Base-by-base conservation (phyloP, 2,113 vertebrate genomes). In the Dissostichus mawsoni region DNA sequence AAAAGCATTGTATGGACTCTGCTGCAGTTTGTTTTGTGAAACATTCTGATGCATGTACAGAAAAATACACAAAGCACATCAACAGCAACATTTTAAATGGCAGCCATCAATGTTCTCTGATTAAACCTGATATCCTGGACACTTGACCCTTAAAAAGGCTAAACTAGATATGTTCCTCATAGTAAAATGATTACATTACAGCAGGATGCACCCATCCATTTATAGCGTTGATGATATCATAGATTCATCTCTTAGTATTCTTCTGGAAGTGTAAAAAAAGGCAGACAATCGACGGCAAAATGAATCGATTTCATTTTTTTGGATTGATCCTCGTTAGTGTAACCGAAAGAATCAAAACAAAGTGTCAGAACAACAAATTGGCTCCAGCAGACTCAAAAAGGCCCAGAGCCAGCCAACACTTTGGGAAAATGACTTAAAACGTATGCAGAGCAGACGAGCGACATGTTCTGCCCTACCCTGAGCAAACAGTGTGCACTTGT, bases 1-100 rank as follows among this genome's bases (percentile, higher is more conserved):
- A 84, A 90, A 65, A 20, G 16, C 13, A 63, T 13, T 2, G 2
- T 10, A 47, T 52, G 20, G 59, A 72, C 55, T 48, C 12, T 53
- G 25, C 12, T 52, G 45, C 29, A 50, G 65, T 44, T 41, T 63
- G 8, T 41, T 45, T 55, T 4, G 25, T 47, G 8, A 29, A 66
- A 67, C 13, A 53, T 11, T 74, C 3, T n/a, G 5, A 41, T 13
- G 8, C 11, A 18, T 23, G 16, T 3, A 41, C 8, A 33, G 33
- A 8, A 50, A 69, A 62, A 23, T 33, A 33, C 33, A 33, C 33
- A 33, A 33, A 33, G 5, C 33, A 20, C 20, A 20, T 20, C 20
- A 20, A 20, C 20, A 20, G 20, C 17, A 75, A 51, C 3, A 51
- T 44, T 25, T 61, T 1, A 58, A 23, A 57, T 55, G 29, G 8